A percentile compares a stretch with the other conserved stretches of the same genome.
Evolutionary conservation across 2,888 invertebrate genomes (phyloP).

Genomic region (Eupithecia subfuscata): DNA sequence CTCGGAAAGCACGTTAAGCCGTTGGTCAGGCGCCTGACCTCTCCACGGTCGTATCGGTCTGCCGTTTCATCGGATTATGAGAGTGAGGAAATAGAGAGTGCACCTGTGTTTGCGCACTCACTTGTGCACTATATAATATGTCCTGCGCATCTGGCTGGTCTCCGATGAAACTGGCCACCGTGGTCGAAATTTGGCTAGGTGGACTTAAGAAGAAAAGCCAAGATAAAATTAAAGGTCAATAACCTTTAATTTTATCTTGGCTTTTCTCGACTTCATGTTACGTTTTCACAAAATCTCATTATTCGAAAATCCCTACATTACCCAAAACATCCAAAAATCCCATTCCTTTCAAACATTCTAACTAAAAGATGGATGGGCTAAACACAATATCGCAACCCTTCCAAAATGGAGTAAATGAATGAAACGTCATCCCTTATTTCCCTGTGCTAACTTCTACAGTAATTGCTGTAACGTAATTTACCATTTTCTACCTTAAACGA

Average conservation of each 20-base stretch:
- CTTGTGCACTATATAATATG: no score
- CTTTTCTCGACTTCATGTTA: neutral
- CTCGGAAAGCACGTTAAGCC: no score
- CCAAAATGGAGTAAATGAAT: constrained; percentile 57
- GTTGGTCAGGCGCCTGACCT: no score
- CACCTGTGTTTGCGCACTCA: no score
- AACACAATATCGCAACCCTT: constrained; percentile 44
- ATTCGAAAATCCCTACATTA: constrained; percentile 22
- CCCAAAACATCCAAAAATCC: constrained; percentile 13
- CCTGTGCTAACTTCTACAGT: constrained; percentile 44
- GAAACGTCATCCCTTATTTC: constrained; percentile 49
- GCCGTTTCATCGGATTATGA: no score
- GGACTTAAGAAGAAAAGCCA: no score
- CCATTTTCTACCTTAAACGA: neutral
- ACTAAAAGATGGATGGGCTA: constrained; percentile 40
- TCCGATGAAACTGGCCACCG: no score
- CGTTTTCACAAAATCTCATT: constrained; percentile 7
- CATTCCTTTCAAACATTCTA: constrained; percentile 29
- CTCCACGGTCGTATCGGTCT: no score
- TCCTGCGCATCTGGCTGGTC: no score
- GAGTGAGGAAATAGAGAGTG: no score
- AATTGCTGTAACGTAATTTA: constrained; percentile 41
- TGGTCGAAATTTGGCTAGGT: no score
- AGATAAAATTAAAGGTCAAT: no score
- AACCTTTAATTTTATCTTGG: neutral